Base-by-base conservation (phyloP, 2,113 vertebrate species). In the Platanista minor region DNA sequence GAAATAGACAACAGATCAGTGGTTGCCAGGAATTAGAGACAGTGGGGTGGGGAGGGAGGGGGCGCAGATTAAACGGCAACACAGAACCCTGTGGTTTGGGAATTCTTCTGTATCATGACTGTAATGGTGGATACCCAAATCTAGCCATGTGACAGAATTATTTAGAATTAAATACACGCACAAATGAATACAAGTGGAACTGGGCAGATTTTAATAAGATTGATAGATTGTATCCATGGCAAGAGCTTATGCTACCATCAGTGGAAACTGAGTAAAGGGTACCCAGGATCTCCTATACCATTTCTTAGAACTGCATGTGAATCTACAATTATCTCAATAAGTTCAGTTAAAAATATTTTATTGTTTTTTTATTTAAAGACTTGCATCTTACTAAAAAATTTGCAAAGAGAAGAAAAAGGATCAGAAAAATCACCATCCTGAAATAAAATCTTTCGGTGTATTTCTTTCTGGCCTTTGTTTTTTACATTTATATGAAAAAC, bases 381-480 rank as follows among this genome's bases (percentile, higher is more conserved):
- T 52, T 6, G 0, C 21, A 36, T 95, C 20, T 83, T 59, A 39
- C 67, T 41, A 62, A 88, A 82, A 49, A 57, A 36, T 75, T 86
- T 64, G 69, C 81, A 75, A 52, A 59, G 0, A 39, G 64, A 64
- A 46, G 7, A n/a, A 71, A 39, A 83, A 52, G 33, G 14, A 41
- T 29, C 41, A 33, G 82, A 64, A 86, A 95, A 87, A n/a, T 36
- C 43, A 61, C 59, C 41, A n/a, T 52, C 41, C 25, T 69, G 46
- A 85, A 74, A 71, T 41, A 87, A 2, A 69, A 27, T 15, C 41
- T 77, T 77, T 89, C 18, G 3, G 67, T 62, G 21, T 5, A 6
- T 62, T 64, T 78, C 52, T 94, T 87, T 9, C 66, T 23, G 29
- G 33, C 20, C 49, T 92, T 75, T 75, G 31, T 57, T 92, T 83